Percentiles rank a stretch among this genome's conserved stretches.
Evolutionary conservation across 2,797 vertebrate genomes (phyloP).

Genomic region (Hippocampus kuda): DNA sequence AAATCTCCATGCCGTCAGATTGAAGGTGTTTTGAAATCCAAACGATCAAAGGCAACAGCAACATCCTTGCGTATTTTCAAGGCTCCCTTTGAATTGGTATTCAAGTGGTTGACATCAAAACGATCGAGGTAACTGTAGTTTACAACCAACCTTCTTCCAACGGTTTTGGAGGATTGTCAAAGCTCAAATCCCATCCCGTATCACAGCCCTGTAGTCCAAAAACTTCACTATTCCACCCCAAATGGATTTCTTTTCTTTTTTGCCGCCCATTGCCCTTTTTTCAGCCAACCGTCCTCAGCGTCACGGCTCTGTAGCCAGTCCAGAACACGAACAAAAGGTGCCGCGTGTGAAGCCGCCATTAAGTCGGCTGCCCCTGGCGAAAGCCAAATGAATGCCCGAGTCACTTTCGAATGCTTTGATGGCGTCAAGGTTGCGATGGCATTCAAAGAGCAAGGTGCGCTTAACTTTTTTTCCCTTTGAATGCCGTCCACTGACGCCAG

Average conservation of each 20-base stretch:
- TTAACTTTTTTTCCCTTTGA: constrained; percentile 35
- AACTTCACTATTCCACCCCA: background rate
- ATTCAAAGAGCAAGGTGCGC: constrained; percentile 41
- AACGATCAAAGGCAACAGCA: too few relatives aligned
- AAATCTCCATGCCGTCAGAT: too few relatives aligned
- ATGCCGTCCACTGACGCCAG: constrained; percentile 8
- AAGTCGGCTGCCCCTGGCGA: background rate
- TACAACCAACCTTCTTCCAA: background rate
- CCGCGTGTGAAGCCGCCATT: background rate
- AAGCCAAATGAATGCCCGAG: constrained; percentile 5
- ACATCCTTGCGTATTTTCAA: too few relatives aligned
- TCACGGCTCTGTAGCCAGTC: background rate
- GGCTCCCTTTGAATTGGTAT: too few relatives aligned
- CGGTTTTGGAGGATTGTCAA: background rate
- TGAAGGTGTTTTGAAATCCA: too few relatives aligned
- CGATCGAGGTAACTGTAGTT: background rate
- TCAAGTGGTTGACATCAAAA: background rate
- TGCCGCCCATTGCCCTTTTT: background rate
- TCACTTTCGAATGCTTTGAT: constrained; percentile 49
- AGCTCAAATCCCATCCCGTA: background rate
- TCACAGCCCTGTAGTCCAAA: background rate
- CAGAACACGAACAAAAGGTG: background rate
- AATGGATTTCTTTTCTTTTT: background rate
- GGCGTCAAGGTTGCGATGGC: constrained; percentile 53
- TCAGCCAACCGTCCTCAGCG: background rate